phyloP scores from a whole-genome alignment of 2,888 invertebrate species.

The Cryptus viduatorius region DNA sequence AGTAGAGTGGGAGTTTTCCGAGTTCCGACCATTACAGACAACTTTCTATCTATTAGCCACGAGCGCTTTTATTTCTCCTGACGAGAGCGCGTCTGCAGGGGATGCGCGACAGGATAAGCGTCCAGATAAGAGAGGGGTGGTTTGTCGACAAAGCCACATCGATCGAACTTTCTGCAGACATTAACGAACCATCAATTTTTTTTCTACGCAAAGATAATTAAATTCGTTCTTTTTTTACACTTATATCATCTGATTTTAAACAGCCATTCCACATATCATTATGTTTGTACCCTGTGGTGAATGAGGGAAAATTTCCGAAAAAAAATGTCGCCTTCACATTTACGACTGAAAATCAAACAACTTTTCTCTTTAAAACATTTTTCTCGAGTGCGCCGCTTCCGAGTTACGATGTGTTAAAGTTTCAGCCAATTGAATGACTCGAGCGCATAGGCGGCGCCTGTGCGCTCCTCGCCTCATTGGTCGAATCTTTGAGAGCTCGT shows the following conservation, averaged over 20 bases:
- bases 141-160: constrained; percentile 5
- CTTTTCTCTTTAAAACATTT: neutral
- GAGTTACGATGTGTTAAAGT: neutral
- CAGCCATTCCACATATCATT: too few species aligned
- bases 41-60: constrained; percentile 68
- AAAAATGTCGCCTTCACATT: neutral
- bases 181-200: neutral
- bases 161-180: neutral
- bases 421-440: neutral
- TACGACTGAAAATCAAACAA: neutral
- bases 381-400: neutral
- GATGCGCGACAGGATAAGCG: constrained; percentile 36
- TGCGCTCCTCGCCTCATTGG: neutral
- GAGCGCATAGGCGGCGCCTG: neutral
- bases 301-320: neutral
- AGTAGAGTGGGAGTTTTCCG: neutral
- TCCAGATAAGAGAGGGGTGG: constrained; percentile 1
- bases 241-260: too few species aligned
- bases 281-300: too few species aligned
- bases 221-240: too few species aligned
- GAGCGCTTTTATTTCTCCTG: constrained; percentile 57
- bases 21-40: constrained; percentile 57
- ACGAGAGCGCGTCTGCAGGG: constrained; percentile 25
- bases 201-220: too few species aligned
- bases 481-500: neutral